Conservation (phyloP, 2,888 invertebrate species). For the Stramonita haemastoma region DNA sequence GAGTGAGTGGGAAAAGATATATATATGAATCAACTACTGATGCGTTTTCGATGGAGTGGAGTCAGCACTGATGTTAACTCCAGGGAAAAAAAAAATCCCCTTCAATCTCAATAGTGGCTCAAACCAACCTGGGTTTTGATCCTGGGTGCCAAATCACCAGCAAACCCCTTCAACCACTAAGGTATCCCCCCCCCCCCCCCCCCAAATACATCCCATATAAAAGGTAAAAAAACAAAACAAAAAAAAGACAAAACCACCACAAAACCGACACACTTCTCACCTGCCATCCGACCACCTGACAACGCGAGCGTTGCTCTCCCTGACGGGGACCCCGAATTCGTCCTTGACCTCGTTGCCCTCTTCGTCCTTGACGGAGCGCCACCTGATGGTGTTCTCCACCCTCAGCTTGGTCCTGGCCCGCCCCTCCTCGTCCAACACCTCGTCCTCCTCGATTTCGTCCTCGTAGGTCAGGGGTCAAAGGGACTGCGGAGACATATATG, state of each 20-base stretch:
- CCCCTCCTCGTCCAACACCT: constrained; percentile 98
- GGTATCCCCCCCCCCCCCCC: no score
- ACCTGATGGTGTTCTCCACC: constrained; percentile 97
- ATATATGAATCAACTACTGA: no score
- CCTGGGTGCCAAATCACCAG: no score
- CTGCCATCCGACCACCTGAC: constrained; percentile 97
- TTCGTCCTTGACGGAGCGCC: constrained; percentile 89
- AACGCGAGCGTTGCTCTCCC: constrained; percentile 96
- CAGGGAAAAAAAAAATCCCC: no score
- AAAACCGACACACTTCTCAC: constrained; percentile 50
- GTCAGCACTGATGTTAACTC: no score
- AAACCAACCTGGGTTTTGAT: no score
- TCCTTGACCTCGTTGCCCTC: constrained; percentile 73
- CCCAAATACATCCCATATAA: no score
- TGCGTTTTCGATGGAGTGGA: no score
- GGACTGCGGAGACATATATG: constrained; percentile 82
- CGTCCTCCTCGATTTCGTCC: constrained; percentile 99
- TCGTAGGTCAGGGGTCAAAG: constrained; percentile 96
- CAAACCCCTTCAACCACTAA: no score
- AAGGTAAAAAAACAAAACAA: neutral
- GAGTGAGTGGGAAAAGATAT: no score
- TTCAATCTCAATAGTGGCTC: no score
- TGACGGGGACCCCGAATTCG: constrained; percentile 85
- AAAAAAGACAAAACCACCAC: neutral
- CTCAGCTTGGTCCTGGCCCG: constrained; percentile 84